Base-by-base conservation (phyloP, 2,113 vertebrate genomes). In the Origma solitaria region DNA sequence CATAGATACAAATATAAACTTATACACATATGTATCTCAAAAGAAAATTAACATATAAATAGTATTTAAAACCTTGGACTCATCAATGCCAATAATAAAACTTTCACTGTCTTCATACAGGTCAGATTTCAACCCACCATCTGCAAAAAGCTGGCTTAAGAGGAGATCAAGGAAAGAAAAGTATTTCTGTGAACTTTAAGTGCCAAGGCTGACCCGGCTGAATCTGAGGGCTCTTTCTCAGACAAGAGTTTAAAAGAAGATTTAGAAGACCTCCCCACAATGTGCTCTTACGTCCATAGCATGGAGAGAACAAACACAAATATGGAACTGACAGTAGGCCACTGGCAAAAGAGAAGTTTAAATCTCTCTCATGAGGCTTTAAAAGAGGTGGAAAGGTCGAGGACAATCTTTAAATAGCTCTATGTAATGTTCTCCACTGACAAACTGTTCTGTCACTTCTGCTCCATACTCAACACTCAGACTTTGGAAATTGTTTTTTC, bases 321-420 rank as follows among this genome's bases (percentile, higher is more conserved):
- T 94, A 77, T 33, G 75, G 62, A 86, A 73, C 76, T 80, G 47
- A 82, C 62, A 91, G 66, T 61, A 92, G 70, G 66, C 38, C 83
- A 90, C 33, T 62, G 18, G 40, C 22, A 73, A 62, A 80, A 79
- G 57, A 82, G 79, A 88, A 81, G 81, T 53, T 94, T 61, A 84
- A 78, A 71, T 58, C 57, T 58, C 38, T 93, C 82, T 94, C 37
- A 88, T 61, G 71, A 64, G 23, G 30, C 12, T 79, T 88, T 95
- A 79, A 85, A 82, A 93, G 79, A 73, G 68, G 78, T 94, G 82
- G 70, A 72, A 93, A 88, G 92, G 94, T 95, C 9, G 30, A 90
- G 90, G 58, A 77, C 82, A 80, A 61, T 30, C 79, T 91, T 91
- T 82, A 94, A 94, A 94, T 89, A 95, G 24, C 23, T 70, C 50